phyloP scores from a whole-genome alignment of 2,113 vertebrate genomes.

The Alethe diademata region DNA sequence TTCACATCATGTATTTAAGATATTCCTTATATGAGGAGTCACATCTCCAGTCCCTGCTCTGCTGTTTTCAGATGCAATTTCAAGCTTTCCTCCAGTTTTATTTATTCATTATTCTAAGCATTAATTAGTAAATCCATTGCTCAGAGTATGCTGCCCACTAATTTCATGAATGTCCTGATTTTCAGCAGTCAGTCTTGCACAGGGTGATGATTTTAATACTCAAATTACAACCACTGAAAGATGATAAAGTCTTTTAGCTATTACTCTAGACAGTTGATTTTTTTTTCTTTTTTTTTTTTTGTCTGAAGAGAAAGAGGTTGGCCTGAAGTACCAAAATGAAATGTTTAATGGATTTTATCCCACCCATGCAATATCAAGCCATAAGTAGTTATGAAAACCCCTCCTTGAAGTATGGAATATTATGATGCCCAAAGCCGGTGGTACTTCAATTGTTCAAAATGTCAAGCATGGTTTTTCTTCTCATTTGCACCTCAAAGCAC shows the following conservation, averaged over 20 bases:
- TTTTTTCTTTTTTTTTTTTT: not conserved
- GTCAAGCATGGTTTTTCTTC: not conserved
- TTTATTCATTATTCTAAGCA: not conserved
- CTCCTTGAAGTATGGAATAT: not conserved
- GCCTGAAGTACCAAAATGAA: not conserved
- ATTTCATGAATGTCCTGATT: not conserved
- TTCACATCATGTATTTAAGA: not conserved
- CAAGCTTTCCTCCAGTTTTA: not conserved
- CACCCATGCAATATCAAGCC: not conserved
- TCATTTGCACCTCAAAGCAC: not conserved
- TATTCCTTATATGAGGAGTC: accelerated
- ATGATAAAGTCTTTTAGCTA: not conserved
- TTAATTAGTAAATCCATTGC: not conserved
- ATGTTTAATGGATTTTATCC: not conserved
- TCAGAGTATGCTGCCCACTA: not conserved
- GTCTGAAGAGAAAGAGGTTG: not conserved
- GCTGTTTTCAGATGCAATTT: not conserved
- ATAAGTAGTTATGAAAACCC: not conserved
- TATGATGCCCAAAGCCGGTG: not conserved
- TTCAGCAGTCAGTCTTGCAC: not conserved
- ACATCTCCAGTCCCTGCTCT: not conserved
- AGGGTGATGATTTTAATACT: not conserved
- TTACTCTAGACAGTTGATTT: not conserved
- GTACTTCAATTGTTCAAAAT: not conserved
- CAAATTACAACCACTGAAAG: not conserved